Evolutionary conservation across 2,888 invertebrate genomes (phyloP).

Genomic region (Cryptus armator): DNA sequence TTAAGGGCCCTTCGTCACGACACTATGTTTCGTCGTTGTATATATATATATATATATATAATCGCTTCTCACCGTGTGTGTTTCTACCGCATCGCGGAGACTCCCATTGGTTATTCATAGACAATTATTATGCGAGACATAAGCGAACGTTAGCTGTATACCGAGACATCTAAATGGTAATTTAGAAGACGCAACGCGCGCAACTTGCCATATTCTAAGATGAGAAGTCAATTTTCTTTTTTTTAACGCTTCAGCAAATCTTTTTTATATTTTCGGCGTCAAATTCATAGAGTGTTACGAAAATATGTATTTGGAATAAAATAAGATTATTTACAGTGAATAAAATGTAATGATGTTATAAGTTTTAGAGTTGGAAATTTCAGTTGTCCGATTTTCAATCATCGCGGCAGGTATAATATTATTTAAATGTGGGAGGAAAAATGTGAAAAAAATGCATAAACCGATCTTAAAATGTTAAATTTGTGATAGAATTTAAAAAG

Average conservation of each 20-base stretch:
- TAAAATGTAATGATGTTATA: too few species aligned
- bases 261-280: not conserved
- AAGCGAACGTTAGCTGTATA: slow-evolving; percentile 38
- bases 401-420: too few species aligned
- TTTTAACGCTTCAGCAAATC: not conserved
- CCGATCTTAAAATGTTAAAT: too few species aligned
- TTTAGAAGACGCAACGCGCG: slow-evolving; percentile 34
- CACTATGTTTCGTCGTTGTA: slow-evolving; percentile 12
- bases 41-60: not conserved
- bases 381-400: too few species aligned
- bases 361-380: too few species aligned
- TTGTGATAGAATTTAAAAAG: too few species aligned
- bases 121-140: slow-evolving; percentile 67
- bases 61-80: slow-evolving; percentile 41
- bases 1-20: slow-evolving; percentile 55
- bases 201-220: not conserved
- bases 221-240: not conserved
- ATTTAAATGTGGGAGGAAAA: too few species aligned
- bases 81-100: slow-evolving; percentile 58
- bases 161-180: slow-evolving; percentile 72
- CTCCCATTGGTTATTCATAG: slow-evolving; percentile 70
- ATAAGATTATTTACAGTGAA: too few species aligned
- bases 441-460: too few species aligned
- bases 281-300: too few species aligned
- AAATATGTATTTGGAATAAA: not conserved